phyloP scores from a whole-genome alignment of 2,113 vertebrate species.

The Solenodon paradoxus region DNA sequence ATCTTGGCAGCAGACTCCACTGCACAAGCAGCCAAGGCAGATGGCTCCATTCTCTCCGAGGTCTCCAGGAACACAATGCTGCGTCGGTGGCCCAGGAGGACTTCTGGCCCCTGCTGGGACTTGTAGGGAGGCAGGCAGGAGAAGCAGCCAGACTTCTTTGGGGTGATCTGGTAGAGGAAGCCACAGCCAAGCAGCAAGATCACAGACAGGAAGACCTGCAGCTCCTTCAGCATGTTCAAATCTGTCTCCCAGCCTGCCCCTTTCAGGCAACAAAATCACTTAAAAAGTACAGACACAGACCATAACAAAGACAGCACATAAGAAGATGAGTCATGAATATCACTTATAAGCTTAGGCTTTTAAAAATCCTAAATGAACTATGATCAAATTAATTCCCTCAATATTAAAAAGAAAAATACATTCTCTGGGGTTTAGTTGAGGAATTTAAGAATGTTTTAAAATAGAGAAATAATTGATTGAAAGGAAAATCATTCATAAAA shows the following conservation, averaged over 20 bases:
- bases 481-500: not conserved
- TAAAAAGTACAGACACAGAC: not conserved
- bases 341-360: not conserved
- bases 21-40: conserved; percentile 80
- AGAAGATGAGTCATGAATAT: not conserved
- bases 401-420: not conserved
- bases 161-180: conserved; percentile 79
- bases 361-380: not conserved
- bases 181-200: conserved; percentile 74
- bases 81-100: conserved; percentile 70
- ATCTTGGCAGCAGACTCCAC: conserved; percentile 84
- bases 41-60: conserved; percentile 74
- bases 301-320: not conserved
- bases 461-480: not conserved
- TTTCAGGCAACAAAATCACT: conserved; percentile 38
- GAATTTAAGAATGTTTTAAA: not conserved
- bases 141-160: conserved; percentile 74
- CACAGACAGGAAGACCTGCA: conserved; percentile 77
- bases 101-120: conserved; percentile 67
- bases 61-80: conserved; percentile 86
- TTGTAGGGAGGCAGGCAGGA: conserved; percentile 71
- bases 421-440: not conserved
- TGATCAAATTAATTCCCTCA: not conserved
- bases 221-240: conserved; percentile 80
- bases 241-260: not conserved